A percentile compares a stretch with the other conserved stretches of the same genome.
These are phyloP conservation scores for Pachypanchax playfairii DNA, from an alignment of 2,113 vertebrate species.

Conservation along the genomic window DNA sequence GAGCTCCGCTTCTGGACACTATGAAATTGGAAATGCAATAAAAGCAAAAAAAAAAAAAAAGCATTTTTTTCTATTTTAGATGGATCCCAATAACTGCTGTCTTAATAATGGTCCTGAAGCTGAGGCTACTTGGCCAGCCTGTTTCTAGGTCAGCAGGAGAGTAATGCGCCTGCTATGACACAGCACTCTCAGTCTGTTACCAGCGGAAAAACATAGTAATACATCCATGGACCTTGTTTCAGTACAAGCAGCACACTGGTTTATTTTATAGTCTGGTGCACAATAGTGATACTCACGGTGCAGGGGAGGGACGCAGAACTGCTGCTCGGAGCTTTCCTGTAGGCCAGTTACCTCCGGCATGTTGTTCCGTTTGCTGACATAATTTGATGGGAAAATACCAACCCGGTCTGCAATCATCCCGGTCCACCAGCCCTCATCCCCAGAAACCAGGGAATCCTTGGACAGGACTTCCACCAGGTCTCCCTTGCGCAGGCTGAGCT, in stretches of 20 bases:
- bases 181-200: slow-evolving; percentile 55
- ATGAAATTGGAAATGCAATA: no score
- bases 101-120: slow-evolving; percentile 52
- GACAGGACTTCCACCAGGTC: slow-evolving; percentile 94
- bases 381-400: slow-evolving; percentile 96
- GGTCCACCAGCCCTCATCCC: slow-evolving; percentile 98
- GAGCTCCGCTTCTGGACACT: background rate
- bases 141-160: slow-evolving; percentile 55
- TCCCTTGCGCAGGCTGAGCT: slow-evolving; percentile 91
- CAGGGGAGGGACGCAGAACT: slow-evolving; percentile 70
- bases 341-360: slow-evolving; percentile 77
- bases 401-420: slow-evolving; percentile 92
- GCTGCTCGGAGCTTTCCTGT: slow-evolving; percentile 68
- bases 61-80: no score
- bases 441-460: slow-evolving; percentile 93
- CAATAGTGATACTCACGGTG: slow-evolving; percentile 81
- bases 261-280: slow-evolving; percentile 11
- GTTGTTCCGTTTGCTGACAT: slow-evolving; percentile 87
- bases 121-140: slow-evolving; percentile 40
- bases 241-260: background rate
- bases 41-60: no score
- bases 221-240: no score
- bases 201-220: slow-evolving; percentile 4
- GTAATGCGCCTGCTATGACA: slow-evolving; percentile 59
- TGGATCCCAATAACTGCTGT: no score